A percentile compares a stretch with the other conserved stretches of the same genome.
These are phyloP conservation scores for Macroglossus sobrinus DNA, from an alignment of 2,113 vertebrate genomes.

Conservation along the genomic window DNA sequence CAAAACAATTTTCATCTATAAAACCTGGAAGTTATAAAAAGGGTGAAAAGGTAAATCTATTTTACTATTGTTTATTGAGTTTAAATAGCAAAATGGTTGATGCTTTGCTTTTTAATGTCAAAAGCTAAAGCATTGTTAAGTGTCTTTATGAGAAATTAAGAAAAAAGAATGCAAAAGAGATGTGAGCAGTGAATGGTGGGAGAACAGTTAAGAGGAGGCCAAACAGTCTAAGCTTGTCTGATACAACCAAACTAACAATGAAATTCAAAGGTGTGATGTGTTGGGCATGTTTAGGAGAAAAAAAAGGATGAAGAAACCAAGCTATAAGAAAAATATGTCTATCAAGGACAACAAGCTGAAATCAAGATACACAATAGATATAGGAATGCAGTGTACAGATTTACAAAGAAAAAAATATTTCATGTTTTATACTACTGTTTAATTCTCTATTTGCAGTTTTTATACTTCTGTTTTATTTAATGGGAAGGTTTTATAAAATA, in stretches of 20 bases:
- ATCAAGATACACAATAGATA: neutral
- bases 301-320: neutral
- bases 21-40: neutral
- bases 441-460: neutral
- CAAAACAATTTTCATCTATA: neutral
- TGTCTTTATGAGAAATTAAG: neutral
- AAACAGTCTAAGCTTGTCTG: neutral
- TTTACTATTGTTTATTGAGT: neutral
- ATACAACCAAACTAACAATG: neutral
- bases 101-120: neutral
- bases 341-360: neutral
- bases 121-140: neutral
- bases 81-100: neutral
- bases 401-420: neutral
- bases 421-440: neutral
- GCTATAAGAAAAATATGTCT: neutral
- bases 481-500: neutral
- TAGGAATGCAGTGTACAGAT: neutral
- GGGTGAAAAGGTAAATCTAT: slow-evolving; percentile 11
- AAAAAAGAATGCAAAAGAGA: neutral
- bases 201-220: neutral
- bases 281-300: neutral
- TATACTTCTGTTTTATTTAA: neutral
- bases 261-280: neutral
- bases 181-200: neutral